phyloP scores from a whole-genome alignment of 2,113 vertebrate genomes.

The Mastomys natalensis region DNA sequence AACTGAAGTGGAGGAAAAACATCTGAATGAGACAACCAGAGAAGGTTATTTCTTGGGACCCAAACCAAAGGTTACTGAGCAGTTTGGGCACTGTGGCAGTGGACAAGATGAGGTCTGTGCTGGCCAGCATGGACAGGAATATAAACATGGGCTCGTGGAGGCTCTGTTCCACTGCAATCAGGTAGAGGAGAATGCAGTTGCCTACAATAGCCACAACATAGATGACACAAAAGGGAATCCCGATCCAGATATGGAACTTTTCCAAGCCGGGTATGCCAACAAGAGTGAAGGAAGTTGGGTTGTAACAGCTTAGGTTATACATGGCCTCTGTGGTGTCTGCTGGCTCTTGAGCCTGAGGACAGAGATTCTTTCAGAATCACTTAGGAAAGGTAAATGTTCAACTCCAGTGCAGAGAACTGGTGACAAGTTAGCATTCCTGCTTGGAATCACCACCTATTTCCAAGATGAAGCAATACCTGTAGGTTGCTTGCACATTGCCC shows the following conservation, averaged over 20 bases:
- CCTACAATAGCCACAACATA: slow-evolving; percentile 65
- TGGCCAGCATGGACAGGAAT: slow-evolving; percentile 70
- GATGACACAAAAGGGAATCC: slow-evolving; percentile 72
- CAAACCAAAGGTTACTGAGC: slow-evolving; percentile 69
- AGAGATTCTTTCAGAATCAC: slow-evolving; percentile 15
- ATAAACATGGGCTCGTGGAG: slow-evolving; percentile 78
- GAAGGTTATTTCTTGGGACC: slow-evolving; percentile 67
- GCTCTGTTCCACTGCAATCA: slow-evolving; percentile 61
- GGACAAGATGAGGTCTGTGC: slow-evolving; percentile 69
- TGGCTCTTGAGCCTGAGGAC: neutral
- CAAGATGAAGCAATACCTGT: neutral
- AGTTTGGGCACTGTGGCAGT: slow-evolving; percentile 70
- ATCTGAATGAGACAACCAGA: slow-evolving; percentile 81
- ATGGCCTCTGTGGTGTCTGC: slow-evolving; percentile 38
- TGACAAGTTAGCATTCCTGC: no score
- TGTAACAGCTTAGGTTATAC: slow-evolving; percentile 71
- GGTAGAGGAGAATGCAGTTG: slow-evolving; percentile 73
- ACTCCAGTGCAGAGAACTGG: neutral
- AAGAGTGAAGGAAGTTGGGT: slow-evolving; percentile 69
- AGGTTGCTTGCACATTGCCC: neutral
- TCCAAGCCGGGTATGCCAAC: slow-evolving; percentile 77
- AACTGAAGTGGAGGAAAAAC: slow-evolving; percentile 83
- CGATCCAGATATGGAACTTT: slow-evolving; percentile 68
- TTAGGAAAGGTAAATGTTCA: neutral
- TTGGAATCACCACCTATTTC: neutral